Evolutionary conservation across 2,888 invertebrate genomes (phyloP), one percentile per base, ranked within the genome.

Genomic region (Allygus modestus): DNA sequence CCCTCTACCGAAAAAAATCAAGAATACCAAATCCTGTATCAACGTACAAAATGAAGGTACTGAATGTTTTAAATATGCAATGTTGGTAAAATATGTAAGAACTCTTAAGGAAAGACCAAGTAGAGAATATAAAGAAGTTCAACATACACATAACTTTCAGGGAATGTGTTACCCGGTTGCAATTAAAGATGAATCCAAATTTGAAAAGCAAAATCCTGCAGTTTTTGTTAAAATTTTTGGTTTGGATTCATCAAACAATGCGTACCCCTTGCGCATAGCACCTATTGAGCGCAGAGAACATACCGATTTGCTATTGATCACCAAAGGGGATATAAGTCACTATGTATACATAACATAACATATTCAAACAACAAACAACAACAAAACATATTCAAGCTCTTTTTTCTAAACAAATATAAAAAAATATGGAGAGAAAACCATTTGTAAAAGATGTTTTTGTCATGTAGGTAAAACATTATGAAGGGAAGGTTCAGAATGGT

Each of bases 51-150:
- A 46, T 20, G 31, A 28, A 17, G 51, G 51, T 31, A 26, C 17
- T n/a, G 46, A 79, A 17, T 79, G 51, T 79, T 79, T 79, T 51
- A 79, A 46, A 51, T 79, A 79, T 46, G 79, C 43, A 23, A 79
- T 79, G 79, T 28, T 79, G 0, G 51, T 51, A 20, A 79, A 79
- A n/a, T 69, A 28, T 69, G 15, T 69, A 83, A 89, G 88, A 86
- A 88, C 87, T 28, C 89, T 85, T 79, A 87, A 87, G 69, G 85
- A 61, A 81, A 28, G 28, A 69, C 31, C 33, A 5, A 69, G 23
- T 75, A 12, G 75, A 33, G 9, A n/a, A 41, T 75, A 43, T 43
- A 0, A 43, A 20, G 23, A 41, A 9, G 41, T 75, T 7, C 7
- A 17, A 0, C 0, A 75, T 17, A 37, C 1, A 43, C 41, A 75